Evolutionary conservation across 2,113 vertebrate genomes (phyloP).

Genomic region (Melanotaenia duboulayi): DNA sequence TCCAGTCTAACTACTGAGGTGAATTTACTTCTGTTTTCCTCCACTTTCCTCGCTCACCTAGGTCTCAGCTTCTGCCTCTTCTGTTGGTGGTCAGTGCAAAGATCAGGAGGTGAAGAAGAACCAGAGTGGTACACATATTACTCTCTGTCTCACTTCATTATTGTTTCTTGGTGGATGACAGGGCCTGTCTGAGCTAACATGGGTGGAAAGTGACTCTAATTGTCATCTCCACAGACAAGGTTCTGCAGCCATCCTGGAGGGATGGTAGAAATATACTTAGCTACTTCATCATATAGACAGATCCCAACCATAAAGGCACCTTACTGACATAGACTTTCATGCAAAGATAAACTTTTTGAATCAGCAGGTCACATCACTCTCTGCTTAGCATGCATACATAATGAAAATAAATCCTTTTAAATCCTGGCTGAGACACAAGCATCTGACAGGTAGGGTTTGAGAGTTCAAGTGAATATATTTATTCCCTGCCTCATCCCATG

Average conservation of each 20-base stretch:
- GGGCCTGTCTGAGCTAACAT: constrained; percentile 83
- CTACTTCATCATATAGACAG: constrained; percentile 85
- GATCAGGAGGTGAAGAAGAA: constrained; percentile 81
- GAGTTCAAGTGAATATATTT: constrained; percentile 73
- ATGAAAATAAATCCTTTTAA: constrained; percentile 77
- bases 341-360: constrained; percentile 84
- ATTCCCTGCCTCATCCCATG: constrained; percentile 70
- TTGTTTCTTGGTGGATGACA: constrained; percentile 78
- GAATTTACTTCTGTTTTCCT: constrained; percentile 53
- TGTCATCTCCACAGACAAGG: constrained; percentile 86
- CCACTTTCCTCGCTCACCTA: constrained; percentile 16
- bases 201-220: constrained; percentile 87
- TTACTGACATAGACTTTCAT: constrained; percentile 84
- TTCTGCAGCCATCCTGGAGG: constrained; percentile 81
- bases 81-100: constrained; percentile 77
- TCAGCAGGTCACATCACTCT: constrained; percentile 81
- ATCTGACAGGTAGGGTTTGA: constrained; percentile 80
- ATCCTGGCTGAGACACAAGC: constrained; percentile 74
- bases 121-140: constrained; percentile 81
- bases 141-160: constrained; percentile 81
- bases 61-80: constrained; percentile 49
- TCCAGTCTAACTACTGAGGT: constrained; percentile 53
- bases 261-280: constrained; percentile 82
- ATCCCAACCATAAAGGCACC: constrained; percentile 61
- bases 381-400: constrained; percentile 82